Evolutionary conservation across 2,113 vertebrate genomes (phyloP), one percentile per base, ranked within the genome.

Genomic region (Nannospalax galili): DNA sequence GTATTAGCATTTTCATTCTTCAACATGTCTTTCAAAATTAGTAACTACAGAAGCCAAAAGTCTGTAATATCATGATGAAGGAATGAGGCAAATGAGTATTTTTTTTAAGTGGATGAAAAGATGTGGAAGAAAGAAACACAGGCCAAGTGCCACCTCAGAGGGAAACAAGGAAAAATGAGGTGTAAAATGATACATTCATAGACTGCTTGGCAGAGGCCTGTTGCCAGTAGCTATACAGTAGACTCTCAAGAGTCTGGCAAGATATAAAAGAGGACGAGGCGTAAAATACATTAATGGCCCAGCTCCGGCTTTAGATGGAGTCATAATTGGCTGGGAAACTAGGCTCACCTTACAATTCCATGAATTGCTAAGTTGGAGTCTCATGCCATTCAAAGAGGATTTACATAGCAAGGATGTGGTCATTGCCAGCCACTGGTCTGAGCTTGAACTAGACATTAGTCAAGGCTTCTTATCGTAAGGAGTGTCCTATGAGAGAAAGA

Each of bases 321-420:
- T 96, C 96, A 70, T 95, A 98, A 97, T 28, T 97, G 97, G 77
- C 85, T 96, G 87, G 88, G 95, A 98, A 98, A 97, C 6, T 0
- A 93, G 75, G 92, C 89, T 96, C 92, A 97, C 88, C 84, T 97
- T 90, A 94, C 70, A 84, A 80, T 94, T 98, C 93, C 52, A 79
- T 48, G 60, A 97, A 96, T 90, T 93, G 87, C 95, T 96, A 65
- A 69, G 70, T 95, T 96, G 96, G 89, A 95, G 91, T 94, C 85
- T 90, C 90, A 80, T 16, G 84, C 92, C 81, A 90, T 94, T 97
- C 93, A 96, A 87, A 3, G 40, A 58, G 75, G 78, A 86, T 93
- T 94, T 69, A 92, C 96, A 96, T 84, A 94, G 72, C 73, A 92
- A 94, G 30, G 58, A 94, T 82, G 40, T 17, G 78, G 73, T 82